Base-by-base conservation (phyloP, 2,888 invertebrate species). In the Orthosia cruda region DNA sequence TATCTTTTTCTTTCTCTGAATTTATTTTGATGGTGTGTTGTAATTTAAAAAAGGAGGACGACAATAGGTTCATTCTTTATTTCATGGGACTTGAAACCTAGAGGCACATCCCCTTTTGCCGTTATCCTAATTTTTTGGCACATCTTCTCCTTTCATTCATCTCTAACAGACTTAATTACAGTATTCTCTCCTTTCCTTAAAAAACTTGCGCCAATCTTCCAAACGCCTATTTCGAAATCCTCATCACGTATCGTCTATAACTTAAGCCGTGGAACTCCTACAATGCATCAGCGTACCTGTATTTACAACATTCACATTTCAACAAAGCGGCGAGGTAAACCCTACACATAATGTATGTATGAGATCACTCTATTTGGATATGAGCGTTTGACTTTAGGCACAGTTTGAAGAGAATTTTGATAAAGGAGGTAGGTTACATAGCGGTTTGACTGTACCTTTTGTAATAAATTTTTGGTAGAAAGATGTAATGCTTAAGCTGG, bases 281-380 rank as follows among this genome's bases (percentile, higher is more conserved):
- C 45, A 16, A 65, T 57, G 47, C n/a, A 49, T 63, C 26, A 57
- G 55, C 20, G 20, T 52, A 58, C 49, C 13, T 57, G 52, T 71
- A 68, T 68, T 68, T 63, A 79, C 70, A 55, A 54, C 23, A n/a
- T 55, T 32, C 55, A 70, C 80, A 80, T 70, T 75, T 61, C 52
- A 63, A 49, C 26, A 70, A 69, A 64, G 20, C 18, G 26, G 15
- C 45, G 55, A 55, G 45, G n/a, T 12, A 23, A 70, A 59, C 13
- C 18, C n/a, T 26, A 23, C 13, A 54, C 47, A 66, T 65, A 65
- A 61, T 61, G 45, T 65, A 68, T 71, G 63, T 71, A 74, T 45
- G 66, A 82, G 55, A 50, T 40, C 32, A 66, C 58, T 55, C 13
- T 54, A 58, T 50, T 47, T 55, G 57, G 20, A 45, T 50, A 12